Evolutionary conservation across 2,113 vertebrate species (phyloP).

Genomic region (Tichodroma muraria): DNA sequence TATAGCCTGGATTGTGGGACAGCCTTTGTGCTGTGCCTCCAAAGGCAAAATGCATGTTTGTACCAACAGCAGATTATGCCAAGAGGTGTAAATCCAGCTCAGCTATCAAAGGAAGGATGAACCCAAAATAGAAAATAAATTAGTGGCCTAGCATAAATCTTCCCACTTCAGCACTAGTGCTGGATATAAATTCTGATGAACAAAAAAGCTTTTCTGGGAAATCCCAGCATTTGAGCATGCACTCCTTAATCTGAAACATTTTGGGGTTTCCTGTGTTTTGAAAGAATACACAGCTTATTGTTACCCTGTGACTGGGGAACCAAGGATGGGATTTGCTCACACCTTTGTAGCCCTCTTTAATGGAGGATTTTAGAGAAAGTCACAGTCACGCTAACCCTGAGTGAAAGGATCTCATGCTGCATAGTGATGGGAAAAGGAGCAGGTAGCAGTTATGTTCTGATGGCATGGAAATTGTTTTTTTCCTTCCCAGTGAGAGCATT

Average conservation of each 20-base stretch:
- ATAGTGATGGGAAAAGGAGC: neutral
- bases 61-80: slow-evolving; percentile 14
- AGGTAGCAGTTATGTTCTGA: neutral
- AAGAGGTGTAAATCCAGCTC: slow-evolving; percentile 47
- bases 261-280: neutral
- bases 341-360: neutral
- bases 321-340: neutral
- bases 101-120: slow-evolving; percentile 28
- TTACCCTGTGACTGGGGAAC: neutral
- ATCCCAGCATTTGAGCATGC: neutral
- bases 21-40: neutral
- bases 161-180: neutral
- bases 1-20: neutral
- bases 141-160: neutral
- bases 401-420: neutral
- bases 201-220: neutral
- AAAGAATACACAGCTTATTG: neutral
- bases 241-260: neutral
- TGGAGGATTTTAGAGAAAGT: neutral
- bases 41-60: neutral
- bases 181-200: neutral
- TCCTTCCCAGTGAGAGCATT: neutral
- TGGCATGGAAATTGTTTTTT: neutral
- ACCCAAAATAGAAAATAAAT: slow-evolving; percentile 39
- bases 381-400: neutral